These are phyloP conservation scores for Novumbra hubbsi DNA, from an alignment of 2,797 vertebrate species.

Conservation along the genomic window DNA sequence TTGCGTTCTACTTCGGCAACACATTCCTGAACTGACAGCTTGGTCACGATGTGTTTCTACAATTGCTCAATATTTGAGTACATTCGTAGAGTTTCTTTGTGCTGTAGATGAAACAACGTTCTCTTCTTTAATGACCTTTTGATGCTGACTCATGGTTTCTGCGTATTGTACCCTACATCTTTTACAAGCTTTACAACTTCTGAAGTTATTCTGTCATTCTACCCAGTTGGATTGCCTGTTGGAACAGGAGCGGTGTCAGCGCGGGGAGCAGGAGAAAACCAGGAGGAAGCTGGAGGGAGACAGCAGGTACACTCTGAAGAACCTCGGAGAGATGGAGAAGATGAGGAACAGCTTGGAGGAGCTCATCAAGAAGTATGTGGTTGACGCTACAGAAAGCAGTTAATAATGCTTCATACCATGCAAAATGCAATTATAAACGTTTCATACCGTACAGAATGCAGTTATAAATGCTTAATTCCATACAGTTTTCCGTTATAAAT, in stretches of 20 bases:
- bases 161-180: not conserved
- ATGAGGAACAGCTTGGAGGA: slow-evolving; percentile 73
- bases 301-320: slow-evolving; percentile 64
- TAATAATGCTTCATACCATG: not conserved
- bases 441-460: not conserved
- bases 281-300: slow-evolving; percentile 68
- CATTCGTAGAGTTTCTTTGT: not conserved
- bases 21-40: too few species aligned
- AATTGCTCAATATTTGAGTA: too few species aligned
- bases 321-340: slow-evolving; percentile 67
- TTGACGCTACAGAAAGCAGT: not conserved
- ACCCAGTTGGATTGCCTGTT: slow-evolving; percentile 62
- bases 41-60: too few species aligned
- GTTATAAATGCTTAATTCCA: not conserved
- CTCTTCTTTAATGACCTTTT: not conserved
- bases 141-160: not conserved
- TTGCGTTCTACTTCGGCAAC: too few species aligned
- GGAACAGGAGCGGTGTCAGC: slow-evolving; percentile 68
- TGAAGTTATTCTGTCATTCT: not conserved
- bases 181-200: not conserved
- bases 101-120: not conserved
- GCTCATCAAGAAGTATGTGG: slow-evolving; percentile 55
- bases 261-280: slow-evolving; percentile 68
- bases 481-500: not conserved
- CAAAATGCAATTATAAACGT: not conserved